Evolutionary conservation across 92 coral and sea anemone species (phyloP).

Genomic region (Epizoanthus rinbou): DNA sequence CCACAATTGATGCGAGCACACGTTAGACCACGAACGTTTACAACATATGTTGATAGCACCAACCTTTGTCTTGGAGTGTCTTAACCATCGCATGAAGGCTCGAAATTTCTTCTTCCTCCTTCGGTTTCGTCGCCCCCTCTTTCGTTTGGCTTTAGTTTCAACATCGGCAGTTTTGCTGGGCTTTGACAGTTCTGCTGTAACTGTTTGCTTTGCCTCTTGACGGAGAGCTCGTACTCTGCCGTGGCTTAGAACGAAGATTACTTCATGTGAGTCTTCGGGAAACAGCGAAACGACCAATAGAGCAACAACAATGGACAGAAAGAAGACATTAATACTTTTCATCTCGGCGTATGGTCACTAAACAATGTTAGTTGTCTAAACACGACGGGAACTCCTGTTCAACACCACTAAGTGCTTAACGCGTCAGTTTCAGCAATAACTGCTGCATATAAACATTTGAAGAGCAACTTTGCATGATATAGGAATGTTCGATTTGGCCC

Average conservation of each 20-base stretch:
- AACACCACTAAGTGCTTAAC: neutral
- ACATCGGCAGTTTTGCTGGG: neutral
- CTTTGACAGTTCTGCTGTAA: neutral
- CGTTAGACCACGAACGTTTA: neutral
- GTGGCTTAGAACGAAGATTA: constrained; percentile 70
- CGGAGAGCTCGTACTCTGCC: constrained; percentile 35
- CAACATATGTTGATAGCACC: neutral
- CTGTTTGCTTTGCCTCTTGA: neutral
- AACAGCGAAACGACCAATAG: constrained; percentile 58
- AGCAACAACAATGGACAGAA: constrained; percentile 16
- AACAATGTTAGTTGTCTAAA: neutral
- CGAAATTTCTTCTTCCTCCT: constrained; percentile 36
- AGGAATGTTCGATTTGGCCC: constrained; percentile 24
- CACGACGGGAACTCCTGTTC: neutral
- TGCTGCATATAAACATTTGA: constrained; percentile 7
- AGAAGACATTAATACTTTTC: neutral
- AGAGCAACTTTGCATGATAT: constrained; percentile 8
- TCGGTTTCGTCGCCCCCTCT: constrained; percentile 8
- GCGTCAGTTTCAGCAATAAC: constrained; percentile 15
- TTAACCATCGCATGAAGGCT: constrained; percentile 51
- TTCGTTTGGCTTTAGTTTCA: constrained; percentile 40
- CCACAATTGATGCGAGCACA: neutral
- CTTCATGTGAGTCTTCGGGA: constrained; percentile 72
- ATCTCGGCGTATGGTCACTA: constrained; percentile 3
- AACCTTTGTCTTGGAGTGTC: neutral